Conservation (phyloP, 2,113 vertebrate species). For the Notarius lentiginosus region DNA sequence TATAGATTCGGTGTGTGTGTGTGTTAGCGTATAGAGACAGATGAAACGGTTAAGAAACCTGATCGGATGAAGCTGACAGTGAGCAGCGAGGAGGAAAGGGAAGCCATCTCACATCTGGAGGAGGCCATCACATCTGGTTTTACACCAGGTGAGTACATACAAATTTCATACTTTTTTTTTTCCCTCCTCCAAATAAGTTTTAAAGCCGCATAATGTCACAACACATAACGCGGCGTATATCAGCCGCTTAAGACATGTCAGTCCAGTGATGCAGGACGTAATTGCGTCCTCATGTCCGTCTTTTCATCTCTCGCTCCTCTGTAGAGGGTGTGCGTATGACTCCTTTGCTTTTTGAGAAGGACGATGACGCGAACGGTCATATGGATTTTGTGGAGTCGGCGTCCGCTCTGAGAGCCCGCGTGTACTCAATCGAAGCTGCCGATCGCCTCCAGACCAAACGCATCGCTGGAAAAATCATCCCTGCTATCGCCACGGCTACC, state of each 20-base stretch:
- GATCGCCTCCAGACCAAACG: slow-evolving; percentile 95
- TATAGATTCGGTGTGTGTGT: background rate
- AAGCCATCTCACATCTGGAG: slow-evolving; percentile 84
- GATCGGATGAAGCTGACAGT: slow-evolving; percentile 80
- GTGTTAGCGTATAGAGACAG: slow-evolving; percentile 87
- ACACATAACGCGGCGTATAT: background rate
- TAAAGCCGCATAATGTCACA: background rate
- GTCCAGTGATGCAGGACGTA: background rate
- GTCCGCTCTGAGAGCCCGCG: slow-evolving; percentile 87
- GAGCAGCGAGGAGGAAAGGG: slow-evolving; percentile 93
- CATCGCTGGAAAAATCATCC: slow-evolving; percentile 97
- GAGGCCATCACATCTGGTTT: slow-evolving; percentile 74
- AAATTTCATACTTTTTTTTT: background rate
- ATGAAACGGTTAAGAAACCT: slow-evolving; percentile 88
- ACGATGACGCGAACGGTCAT: slow-evolving; percentile 90
- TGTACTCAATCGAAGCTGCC: slow-evolving; percentile 93
- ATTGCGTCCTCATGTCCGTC: background rate
- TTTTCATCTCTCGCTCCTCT: background rate
- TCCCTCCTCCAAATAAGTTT: background rate
- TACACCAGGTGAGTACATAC: slow-evolving; percentile 73
- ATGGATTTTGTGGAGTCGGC: slow-evolving; percentile 92
- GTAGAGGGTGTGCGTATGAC: slow-evolving; percentile 83
- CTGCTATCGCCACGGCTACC: slow-evolving; percentile 97
- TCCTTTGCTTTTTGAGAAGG: slow-evolving; percentile 90
- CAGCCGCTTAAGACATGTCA: background rate